phyloP scores from a whole-genome alignment of 37 sponge, comb jelly and placozoan species.

The Tethya wilhelma region DNA sequence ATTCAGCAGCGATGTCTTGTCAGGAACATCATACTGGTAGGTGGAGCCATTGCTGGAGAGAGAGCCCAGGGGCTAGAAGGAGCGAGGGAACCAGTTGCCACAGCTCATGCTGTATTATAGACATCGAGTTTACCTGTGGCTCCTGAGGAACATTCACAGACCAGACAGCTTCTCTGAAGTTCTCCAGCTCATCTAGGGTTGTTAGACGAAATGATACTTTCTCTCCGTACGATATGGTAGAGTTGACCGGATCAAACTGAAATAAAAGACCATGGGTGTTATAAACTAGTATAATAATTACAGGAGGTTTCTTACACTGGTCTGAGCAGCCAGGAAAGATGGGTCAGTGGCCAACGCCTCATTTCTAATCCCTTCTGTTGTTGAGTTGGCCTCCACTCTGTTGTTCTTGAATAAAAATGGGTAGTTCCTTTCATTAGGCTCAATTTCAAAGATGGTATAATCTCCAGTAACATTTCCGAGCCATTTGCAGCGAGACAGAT shows the following conservation, averaged over 20 bases:
- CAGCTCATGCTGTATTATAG: not conserved
- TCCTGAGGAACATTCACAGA: constrained; percentile 24
- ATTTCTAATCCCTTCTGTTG: not conserved
- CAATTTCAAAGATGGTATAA: constrained; percentile 40
- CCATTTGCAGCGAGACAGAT: constrained; percentile 68
- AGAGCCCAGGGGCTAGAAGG: constrained; percentile 52
- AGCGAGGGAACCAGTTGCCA: not conserved
- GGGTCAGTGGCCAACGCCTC: constrained; percentile 50
- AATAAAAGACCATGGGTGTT: not conserved
- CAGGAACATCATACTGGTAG: constrained; percentile 43
- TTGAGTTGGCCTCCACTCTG: not conserved
- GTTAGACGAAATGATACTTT: constrained; percentile 28
- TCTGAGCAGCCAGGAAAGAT: constrained; percentile 11
- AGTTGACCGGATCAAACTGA: not conserved
- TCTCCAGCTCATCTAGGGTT: constrained; percentile 50
- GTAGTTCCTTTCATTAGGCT: constrained; percentile 6
- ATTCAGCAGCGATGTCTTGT: not conserved
- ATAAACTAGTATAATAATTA: not conserved
- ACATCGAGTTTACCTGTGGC: constrained; percentile 16
- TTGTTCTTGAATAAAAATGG: constrained; percentile 36
- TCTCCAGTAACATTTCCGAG: constrained; percentile 15
- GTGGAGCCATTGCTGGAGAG: constrained; percentile 28
- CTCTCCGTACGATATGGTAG: constrained; percentile 41
- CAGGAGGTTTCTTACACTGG: not conserved
- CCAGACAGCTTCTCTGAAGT: constrained; percentile 69